Conservation (phyloP, 1,140 invertebrate species). For the Meloidogyne exigua region DNA sequence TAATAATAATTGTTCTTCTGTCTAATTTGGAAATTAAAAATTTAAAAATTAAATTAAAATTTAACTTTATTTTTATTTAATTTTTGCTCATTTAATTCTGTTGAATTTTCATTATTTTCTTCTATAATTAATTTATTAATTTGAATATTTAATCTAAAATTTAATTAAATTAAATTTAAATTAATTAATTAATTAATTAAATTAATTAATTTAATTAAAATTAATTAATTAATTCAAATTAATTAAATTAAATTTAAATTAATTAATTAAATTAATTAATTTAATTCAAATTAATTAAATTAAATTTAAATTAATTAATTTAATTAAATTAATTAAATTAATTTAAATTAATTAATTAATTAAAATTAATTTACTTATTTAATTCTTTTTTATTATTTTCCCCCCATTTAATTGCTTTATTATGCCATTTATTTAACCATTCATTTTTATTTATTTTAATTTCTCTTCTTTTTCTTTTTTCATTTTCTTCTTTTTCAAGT, state of each 20-base stretch:
- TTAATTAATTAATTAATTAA: no score
- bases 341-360: background rate
- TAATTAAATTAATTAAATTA: no score
- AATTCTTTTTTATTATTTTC: background rate
- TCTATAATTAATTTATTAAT: no score
- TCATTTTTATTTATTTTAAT: background rate
- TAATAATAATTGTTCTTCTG: background rate
- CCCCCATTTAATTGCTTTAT: background rate
- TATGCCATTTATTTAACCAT: background rate
- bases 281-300: no score
- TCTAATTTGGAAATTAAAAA: conserved; percentile 26
- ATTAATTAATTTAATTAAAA: no score
- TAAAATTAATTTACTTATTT: background rate
- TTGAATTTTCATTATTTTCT: no score
- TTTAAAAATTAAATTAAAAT: background rate
- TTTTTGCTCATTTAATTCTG: background rate
- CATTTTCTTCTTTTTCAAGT: background rate
- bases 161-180: no score
- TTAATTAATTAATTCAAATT: background rate
- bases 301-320: no score
- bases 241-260: background rate
- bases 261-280: no score
- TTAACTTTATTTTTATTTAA: background rate
- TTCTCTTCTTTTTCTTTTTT: conserved; percentile 2
- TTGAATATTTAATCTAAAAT: no score